Percentiles rank a stretch among this genome's conserved stretches.
Conservation (phyloP, 2,888 invertebrate genomes). For the Cataglyphis rosenhaueri region DNA sequence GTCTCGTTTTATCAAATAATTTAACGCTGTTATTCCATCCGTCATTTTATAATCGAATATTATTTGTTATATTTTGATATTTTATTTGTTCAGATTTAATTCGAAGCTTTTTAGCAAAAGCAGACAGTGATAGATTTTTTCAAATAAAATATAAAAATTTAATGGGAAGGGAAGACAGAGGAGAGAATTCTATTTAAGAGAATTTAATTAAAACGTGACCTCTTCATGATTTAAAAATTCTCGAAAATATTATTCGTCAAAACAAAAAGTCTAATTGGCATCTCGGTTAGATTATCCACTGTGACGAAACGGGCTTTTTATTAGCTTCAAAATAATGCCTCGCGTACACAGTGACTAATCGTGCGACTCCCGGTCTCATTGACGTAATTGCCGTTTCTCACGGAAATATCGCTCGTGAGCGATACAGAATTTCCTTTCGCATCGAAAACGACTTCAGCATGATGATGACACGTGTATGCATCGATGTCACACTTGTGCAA, state of each 20-base stretch:
- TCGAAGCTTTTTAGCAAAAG: not conserved
- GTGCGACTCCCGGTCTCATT: slow-evolving; percentile 20
- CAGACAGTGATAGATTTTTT: not conserved
- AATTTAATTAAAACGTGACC: too few relatives aligned
- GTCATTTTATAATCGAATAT: not conserved
- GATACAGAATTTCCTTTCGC: not conserved
- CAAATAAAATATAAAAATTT: not conserved
- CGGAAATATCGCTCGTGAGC: not conserved
- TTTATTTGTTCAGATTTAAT: not conserved
- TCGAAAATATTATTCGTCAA: not conserved
- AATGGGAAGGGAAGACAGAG: not conserved
- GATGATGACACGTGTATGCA: slow-evolving; percentile 13
- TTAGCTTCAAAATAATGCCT: slow-evolving; percentile 22
- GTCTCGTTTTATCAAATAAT: not conserved
- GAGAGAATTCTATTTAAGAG: not conserved
- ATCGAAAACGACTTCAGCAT: not conserved
- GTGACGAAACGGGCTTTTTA: slow-evolving; percentile 2
- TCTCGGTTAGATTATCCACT: not conserved
- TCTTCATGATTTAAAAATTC: not conserved
- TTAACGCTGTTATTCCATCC: not conserved
- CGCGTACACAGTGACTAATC: slow-evolving; percentile 13
- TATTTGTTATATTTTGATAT: not conserved
- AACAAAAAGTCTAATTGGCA: not conserved
- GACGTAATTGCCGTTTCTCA: slow-evolving; percentile 37
- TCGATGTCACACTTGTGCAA: not conserved